Evolutionary conservation across 1,140 invertebrate species (phyloP), one percentile per base, ranked within the genome.

Genomic region (Sycobia sp.): DNA sequence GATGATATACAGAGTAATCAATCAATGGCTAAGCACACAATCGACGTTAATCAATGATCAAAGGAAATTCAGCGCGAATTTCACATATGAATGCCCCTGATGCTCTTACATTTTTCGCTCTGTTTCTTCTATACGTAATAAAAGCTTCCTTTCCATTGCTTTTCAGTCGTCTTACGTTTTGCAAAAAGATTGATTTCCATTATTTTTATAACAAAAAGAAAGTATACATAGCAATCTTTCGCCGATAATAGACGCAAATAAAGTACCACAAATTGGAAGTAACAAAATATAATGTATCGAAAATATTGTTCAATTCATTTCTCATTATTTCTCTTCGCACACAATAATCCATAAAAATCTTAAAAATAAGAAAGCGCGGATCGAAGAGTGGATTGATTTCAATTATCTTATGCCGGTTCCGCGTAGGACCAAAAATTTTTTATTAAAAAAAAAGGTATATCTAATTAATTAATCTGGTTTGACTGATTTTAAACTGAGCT

Each of bases 1-100:
- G 71, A 73, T 77, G 74, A 81, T 81, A n/a, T n/a, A 80, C 78
- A 81, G 71, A 73, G 68, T 75, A 74, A 70, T 73, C 71, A 74
- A 77, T 73, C 69, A 69, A 73, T 67, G 69, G 73, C 71, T 72
- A 78, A 78, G 73, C 74, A 73, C 73, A 74, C 73, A 72, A 73
- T 70, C 32, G 41, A 53, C 36, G 18, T 43, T 50, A 41, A 51
- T 53, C 44, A 44, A 47, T 36, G 36, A 39, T 32, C 2, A 23
- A 36, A 53, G n/a, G 18, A 58, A 43, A 50, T 54, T 65, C 20
- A n/a, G 44, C 27, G n/a, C n/a, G n/a, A 62, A 39, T 62, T 47
- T 47, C 18, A 41, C 32, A 62, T 34, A 53, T 27, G n/a, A 10
- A 61, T 25, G 16, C 38, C 36, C 25, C 34, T 53, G 10, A 43